A percentile compares a stretch with the other conserved stretches of the same genome.
Evolutionary conservation across 2,113 vertebrate species (phyloP).

Genomic region (Pteronura brasiliensis): DNA sequence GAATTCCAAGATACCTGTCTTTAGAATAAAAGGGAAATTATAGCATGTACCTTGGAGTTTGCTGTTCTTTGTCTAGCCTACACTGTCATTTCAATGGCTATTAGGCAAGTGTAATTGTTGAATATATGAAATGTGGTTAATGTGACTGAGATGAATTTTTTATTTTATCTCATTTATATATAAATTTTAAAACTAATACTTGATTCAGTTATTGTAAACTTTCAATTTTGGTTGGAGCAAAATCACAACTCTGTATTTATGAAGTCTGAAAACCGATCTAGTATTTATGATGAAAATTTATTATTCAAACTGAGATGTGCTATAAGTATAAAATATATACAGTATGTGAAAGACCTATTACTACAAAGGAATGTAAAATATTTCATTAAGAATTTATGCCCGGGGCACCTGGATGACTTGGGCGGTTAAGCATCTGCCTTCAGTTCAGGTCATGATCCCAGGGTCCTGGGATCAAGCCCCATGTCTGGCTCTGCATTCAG

Average conservation of each 20-base stretch:
- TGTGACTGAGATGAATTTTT: not conserved
- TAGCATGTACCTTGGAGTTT: not conserved
- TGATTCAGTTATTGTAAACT: not conserved
- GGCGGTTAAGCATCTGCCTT: no score
- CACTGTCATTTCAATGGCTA: not conserved
- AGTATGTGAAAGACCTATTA: not conserved
- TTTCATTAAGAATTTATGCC: not conserved
- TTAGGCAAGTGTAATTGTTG: not conserved
- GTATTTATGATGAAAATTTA: slow-evolving; percentile 43
- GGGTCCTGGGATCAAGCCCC: no score
- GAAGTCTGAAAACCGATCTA: not conserved
- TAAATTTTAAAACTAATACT: slow-evolving; percentile 5
- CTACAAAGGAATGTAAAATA: slow-evolving; percentile 1
- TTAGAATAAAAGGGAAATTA: not conserved
- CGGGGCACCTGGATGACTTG: no score
- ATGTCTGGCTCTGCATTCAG: no score
- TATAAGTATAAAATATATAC: not conserved
- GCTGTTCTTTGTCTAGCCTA: not conserved
- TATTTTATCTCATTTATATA: not conserved
- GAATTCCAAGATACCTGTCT: not conserved
- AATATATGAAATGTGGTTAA: not conserved
- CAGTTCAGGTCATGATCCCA: no score
- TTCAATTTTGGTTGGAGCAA: slow-evolving; percentile 16
- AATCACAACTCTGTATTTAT: slow-evolving; percentile 1
- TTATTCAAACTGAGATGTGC: not conserved